Evolutionary conservation across 2,888 invertebrate species (phyloP).

Genomic region (Altica lythri): DNA sequence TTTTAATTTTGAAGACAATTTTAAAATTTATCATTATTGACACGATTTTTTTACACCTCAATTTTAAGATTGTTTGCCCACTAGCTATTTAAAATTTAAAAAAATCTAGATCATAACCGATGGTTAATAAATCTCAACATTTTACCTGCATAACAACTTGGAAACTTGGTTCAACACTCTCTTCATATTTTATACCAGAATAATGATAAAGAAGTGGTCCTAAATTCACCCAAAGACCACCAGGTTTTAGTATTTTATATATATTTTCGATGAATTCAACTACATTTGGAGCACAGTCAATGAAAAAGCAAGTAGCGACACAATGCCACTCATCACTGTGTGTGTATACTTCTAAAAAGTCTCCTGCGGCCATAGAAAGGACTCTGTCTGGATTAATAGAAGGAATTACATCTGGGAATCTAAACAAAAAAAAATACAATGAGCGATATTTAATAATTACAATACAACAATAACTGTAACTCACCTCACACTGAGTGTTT

Average conservation of each 20-base stretch:
- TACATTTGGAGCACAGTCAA: slow-evolving; percentile 97
- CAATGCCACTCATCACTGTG: slow-evolving; percentile 81
- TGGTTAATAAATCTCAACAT: slow-evolving; percentile 57
- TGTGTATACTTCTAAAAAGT: slow-evolving; percentile 89
- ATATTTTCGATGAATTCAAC: slow-evolving; percentile 94
- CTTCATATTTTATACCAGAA: slow-evolving; percentile 84
- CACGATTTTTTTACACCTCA: too few species aligned
- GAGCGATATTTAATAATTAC: background rate
- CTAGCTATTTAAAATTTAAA: too few species aligned
- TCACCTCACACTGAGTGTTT: slow-evolving; percentile 68
- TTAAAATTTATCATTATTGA: too few species aligned
- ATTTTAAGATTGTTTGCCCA: too few species aligned
- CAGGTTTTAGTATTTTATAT: slow-evolving; percentile 85
- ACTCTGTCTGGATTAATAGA: slow-evolving; percentile 66
- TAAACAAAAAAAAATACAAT: slow-evolving; percentile 37
- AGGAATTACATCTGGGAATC: slow-evolving; percentile 89
- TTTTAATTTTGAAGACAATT: too few species aligned
- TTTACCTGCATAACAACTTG: slow-evolving; percentile 66
- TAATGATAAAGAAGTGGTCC: slow-evolving; percentile 92
- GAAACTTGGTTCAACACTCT: slow-evolving; percentile 92
- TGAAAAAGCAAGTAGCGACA: slow-evolving; percentile 96
- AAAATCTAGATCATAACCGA: too few species aligned
- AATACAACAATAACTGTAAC: slow-evolving; percentile 14
- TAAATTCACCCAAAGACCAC: slow-evolving; percentile 86
- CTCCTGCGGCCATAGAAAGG: slow-evolving; percentile 97